Base-by-base conservation (phyloP, 2,888 invertebrate species). In the Rotaria socialis region DNA sequence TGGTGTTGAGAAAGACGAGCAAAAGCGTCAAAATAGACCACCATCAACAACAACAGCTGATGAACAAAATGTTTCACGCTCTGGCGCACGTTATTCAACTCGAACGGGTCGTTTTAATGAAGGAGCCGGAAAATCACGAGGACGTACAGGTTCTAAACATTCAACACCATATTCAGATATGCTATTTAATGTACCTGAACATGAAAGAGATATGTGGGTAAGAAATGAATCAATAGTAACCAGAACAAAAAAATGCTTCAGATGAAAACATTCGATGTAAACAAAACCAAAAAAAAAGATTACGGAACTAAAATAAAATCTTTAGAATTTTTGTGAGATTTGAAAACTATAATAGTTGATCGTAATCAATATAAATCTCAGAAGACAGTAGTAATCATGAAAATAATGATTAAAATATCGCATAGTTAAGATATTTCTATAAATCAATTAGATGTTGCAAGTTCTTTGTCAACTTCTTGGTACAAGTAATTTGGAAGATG, bases 121-220 rank as follows among this genome's bases (percentile, higher is more conserved):
- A 47, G 80, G 80, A n/a, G 16, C 43, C 14, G n/a, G 10, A n/a
- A 80, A 80, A 80, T 80, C 80, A 47, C 14, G 80, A 80, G 80
- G 80, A 47, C 80, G 80, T n/a, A 80, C 80, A 80, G 43, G 47
- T n/a, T 47, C 47, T 10, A 80, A 80, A 80, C 80, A 80, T 80
- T 16, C 24, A 0, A 80, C 80, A 24, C 47, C 80, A 47, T n/a
- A n/a, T 47, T 47, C 43, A 24, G 80, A 80, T 24, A 80, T n/a
- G 47, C 5, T 80, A n/a, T 80, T 80, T 80, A 43, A 47, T 47
- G 80, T 80, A 80, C 80, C 80, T 10, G 80, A 86, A 58, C 75
- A 58, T 35, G 86, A 86, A 84, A 52, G 86, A 58, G 86, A 86
- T n/a, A 60, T 85, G 50, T 86, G 86, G 86, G 86, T 86, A 80